These are phyloP conservation scores for Limnephilus auricula DNA, from an alignment of 2,888 invertebrate genomes.

Conservation along the genomic window DNA sequence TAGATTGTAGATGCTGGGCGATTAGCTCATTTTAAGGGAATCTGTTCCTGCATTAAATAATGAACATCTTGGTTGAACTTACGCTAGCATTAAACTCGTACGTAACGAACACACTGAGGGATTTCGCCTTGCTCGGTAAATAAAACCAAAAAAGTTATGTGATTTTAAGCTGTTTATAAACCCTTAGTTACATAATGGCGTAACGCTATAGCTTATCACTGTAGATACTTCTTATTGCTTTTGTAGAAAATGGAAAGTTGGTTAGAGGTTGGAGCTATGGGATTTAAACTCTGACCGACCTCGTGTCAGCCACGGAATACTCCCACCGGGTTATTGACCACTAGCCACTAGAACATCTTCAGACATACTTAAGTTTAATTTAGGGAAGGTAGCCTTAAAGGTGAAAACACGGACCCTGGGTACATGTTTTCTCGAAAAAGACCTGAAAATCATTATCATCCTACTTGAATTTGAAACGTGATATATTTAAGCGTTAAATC, in stretches of 20 bases:
- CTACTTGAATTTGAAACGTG: neutral
- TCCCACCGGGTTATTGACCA: neutral
- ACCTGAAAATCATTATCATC: neutral
- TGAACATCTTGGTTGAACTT: neutral
- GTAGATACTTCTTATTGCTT: neutral
- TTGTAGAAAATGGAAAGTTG: neutral
- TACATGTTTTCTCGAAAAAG: neutral
- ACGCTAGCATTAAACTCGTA: neutral
- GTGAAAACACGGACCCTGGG: neutral
- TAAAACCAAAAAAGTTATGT: too few species aligned
- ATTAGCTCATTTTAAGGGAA: conserved; percentile 2
- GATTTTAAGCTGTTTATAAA: neutral
- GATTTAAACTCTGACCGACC: neutral
- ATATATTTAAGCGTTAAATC: too few species aligned
- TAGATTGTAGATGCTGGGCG: neutral
- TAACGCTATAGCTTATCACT: neutral
- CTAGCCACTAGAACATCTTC: neutral
- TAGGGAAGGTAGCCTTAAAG: neutral
- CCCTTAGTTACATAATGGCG: neutral
- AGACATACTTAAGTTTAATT: neutral
- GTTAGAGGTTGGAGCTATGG: neutral
- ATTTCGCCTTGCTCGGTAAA: neutral
- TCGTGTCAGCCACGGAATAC: neutral
- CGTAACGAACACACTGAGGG: neutral
- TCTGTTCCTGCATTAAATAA: neutral